These are phyloP conservation scores for Muricea muricata DNA, from an alignment of 92 coral and sea anemone species.

Conservation along the genomic window DNA sequence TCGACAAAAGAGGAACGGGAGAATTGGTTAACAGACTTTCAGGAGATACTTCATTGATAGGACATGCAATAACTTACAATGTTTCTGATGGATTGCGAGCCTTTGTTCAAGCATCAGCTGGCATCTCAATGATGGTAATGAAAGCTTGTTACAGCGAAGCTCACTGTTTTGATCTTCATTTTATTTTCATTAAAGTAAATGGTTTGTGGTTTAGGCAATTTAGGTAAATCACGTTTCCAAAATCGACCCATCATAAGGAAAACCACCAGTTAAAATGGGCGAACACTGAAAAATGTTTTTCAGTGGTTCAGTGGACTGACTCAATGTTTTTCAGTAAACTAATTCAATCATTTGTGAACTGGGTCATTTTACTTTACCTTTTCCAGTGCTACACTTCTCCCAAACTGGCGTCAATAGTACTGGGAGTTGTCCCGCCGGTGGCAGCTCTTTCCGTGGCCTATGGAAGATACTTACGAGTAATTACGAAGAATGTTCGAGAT, in stretches of 20 bases:
- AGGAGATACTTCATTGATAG: slow-evolving; percentile 90
- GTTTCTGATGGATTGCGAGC: slow-evolving; percentile 98
- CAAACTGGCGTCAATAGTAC: slow-evolving; percentile 84
- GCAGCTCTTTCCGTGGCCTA: slow-evolving; percentile 88
- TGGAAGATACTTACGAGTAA: slow-evolving; percentile 87
- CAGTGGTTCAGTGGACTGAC: too few species aligned
- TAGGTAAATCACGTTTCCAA: too few species aligned
- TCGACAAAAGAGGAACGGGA: slow-evolving; percentile 91
- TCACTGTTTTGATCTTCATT: too few species aligned
- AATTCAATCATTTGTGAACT: too few species aligned
- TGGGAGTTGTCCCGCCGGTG: slow-evolving; percentile 90
- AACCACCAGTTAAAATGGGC: too few species aligned
- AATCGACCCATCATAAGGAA: too few species aligned
- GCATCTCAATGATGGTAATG: slow-evolving; percentile 95
- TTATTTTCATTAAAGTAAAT: too few species aligned
- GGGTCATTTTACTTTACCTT: neutral
- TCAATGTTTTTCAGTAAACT: too few species aligned
- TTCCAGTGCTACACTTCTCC: slow-evolving; percentile 85
- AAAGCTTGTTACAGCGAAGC: too few species aligned
- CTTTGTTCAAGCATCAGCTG: slow-evolving; percentile 90
- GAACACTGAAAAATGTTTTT: too few species aligned
- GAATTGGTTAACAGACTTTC: slow-evolving; percentile 93
- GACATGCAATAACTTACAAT: slow-evolving; percentile 97
- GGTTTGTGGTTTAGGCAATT: too few species aligned
- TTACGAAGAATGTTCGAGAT: slow-evolving; percentile 84